Percentiles rank a stretch among this genome's conserved stretches.
phyloP scores from a whole-genome alignment of 1,140 invertebrate species.

The Drosophila parvula region DNA sequence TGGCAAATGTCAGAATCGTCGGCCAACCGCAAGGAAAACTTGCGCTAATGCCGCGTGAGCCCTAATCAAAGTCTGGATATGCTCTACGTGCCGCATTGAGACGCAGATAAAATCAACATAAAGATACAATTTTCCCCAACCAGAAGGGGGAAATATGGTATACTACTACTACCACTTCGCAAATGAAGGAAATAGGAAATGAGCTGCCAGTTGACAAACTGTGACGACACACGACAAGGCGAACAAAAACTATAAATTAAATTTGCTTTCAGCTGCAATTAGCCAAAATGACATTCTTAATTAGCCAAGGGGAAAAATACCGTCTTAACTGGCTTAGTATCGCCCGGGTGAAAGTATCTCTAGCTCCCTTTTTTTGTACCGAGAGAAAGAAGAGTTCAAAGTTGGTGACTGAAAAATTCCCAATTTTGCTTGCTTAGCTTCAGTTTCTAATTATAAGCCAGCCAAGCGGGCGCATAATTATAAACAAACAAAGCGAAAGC shows the following conservation, averaged over 20 bases:
- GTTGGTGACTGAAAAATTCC: conserved; percentile 55
- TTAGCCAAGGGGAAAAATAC: conserved; percentile 26
- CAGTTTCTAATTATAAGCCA: conserved; percentile 69
- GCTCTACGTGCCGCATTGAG: conserved; percentile 61
- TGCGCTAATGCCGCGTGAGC: conserved; percentile 46
- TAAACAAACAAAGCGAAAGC: conserved; percentile 62
- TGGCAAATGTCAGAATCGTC: conserved; percentile 43
- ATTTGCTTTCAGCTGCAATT: conserved; percentile 41
- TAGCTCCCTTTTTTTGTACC: neutral
- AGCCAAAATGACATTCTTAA: conserved; percentile 42
- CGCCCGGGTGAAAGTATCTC: conserved; percentile 31
- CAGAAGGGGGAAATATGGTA: conserved; percentile 9
- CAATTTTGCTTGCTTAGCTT: conserved; percentile 47
- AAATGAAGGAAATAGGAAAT: conserved; percentile 27
- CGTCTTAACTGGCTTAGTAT: neutral
- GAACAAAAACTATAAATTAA: conserved; percentile 36
- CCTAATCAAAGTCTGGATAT: conserved; percentile 53
- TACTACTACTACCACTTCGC: neutral
- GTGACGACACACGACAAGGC: conserved; percentile 15
- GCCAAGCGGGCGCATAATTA: conserved; percentile 71
- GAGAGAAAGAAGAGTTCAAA: conserved; percentile 36
- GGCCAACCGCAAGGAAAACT: conserved; percentile 35
- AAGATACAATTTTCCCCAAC: conserved; percentile 47
- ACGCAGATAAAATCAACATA: conserved; percentile 57
- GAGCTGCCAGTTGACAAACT: conserved; percentile 25